These are phyloP conservation scores for Pachycephala philippinensis DNA, from an alignment of 2,113 vertebrate genomes.

Conservation along the genomic window DNA sequence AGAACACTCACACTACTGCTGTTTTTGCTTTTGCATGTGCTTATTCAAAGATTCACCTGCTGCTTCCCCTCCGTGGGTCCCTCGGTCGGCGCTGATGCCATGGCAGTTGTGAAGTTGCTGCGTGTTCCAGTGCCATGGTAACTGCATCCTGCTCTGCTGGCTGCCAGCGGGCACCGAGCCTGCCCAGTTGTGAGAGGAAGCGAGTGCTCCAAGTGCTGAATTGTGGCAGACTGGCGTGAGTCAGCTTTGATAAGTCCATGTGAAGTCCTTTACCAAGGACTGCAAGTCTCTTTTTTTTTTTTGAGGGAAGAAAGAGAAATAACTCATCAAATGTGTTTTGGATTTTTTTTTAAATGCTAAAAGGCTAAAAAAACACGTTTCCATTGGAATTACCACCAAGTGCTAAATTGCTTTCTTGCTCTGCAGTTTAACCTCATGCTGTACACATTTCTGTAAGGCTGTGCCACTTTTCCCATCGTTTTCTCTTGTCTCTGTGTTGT, in stretches of 20 bases:
- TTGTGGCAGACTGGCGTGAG: not conserved
- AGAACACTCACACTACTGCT: not conserved
- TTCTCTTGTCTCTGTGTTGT: not conserved
- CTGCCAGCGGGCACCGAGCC: not conserved
- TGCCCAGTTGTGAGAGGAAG: not conserved
- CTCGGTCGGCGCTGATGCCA: rapidly evolving
- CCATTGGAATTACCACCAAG: not conserved
- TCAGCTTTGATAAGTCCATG: not conserved
- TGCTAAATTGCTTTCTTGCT: not conserved
- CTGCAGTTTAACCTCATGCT: not conserved
- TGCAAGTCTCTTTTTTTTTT: not conserved
- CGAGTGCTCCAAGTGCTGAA: not conserved
- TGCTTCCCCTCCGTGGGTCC: not conserved
- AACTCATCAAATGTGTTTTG: not conserved
- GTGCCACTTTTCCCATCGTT: not conserved
- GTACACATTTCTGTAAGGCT: not conserved
- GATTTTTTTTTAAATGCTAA: not conserved
- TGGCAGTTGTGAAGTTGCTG: not conserved
- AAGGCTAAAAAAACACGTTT: not conserved
- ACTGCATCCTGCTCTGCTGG: not conserved
- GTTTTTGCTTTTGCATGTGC: not conserved
- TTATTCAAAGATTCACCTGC: not conserved
- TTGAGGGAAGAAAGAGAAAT: not conserved
- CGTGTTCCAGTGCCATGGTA: conserved; percentile 22
- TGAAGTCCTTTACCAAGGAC: not conserved